Base-by-base conservation (phyloP, 2,113 vertebrate genomes). In the Nerophis ophidion region DNA sequence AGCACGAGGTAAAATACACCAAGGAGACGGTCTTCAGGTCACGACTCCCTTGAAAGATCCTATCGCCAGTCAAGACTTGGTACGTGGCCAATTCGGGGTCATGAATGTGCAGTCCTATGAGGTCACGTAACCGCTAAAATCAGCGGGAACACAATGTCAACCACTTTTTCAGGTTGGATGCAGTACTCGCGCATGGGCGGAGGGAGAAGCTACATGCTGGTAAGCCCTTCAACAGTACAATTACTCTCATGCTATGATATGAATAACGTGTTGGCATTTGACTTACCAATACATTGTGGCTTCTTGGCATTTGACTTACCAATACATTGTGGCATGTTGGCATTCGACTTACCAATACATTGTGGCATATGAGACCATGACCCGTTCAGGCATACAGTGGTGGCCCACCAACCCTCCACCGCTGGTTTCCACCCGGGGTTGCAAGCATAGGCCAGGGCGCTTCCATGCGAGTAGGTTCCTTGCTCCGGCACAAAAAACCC, bases 391-490 rank as follows among this genome's bases (percentile, higher is more conserved):
- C 65, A 67, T 15, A 34, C 46, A 16, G 8, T 67, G 49, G 49
- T 60, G 8, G 42, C 57, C 65, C 65, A 67, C 65, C 65, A 67
- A 7, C 57, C 50, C n/a, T 60, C 65, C 44, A 48, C 49, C 2
- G 8, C 33, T 14, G 57, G 65, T 60, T 60, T 67, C 15, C 10
- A 6, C 36, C 40, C 57, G 7, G 7, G 2, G 10, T 17, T 51
- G 33, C 65, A 67, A 46, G 40, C 57, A 15, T 67, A 67, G 5
- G 16, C 10, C 5, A 60, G 26, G 4, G 5, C 11, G 13, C 10
- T 16, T 46, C 1, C 42, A 47, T 60, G 38, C 6, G 1, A 11
- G 60, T 53, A 66, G n/a, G 0, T 60, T 5, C 6, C 13, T 26
- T 19, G 7, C 6, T 38, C 33, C 26, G 49, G 49, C n/a, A 40